phyloP scores from a whole-genome alignment of 2,113 vertebrate genomes.

The Ptilorrhoa leucosticta region DNA sequence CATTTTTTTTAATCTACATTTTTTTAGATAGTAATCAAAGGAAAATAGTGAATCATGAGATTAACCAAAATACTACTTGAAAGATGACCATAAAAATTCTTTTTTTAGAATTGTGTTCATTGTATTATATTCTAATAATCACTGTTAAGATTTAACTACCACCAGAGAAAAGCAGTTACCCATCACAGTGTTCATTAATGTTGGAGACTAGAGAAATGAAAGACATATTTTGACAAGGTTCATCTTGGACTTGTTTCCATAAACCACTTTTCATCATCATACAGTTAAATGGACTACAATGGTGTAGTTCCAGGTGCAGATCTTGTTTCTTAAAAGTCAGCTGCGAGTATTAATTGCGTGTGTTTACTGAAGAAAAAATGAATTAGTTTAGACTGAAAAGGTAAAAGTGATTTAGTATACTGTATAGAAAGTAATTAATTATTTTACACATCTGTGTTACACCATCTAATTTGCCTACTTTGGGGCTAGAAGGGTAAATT shows the following conservation, averaged over 20 bases:
- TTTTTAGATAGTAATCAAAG: background rate
- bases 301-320: background rate
- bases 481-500: background rate
- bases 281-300: background rate
- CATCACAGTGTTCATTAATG: background rate
- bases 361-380: background rate
- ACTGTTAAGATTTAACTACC: background rate
- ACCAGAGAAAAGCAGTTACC: background rate
- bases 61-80: background rate
- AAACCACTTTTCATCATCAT: background rate
- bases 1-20: background rate
- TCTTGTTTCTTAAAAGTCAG: background rate
- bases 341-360: background rate
- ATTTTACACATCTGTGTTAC: background rate
- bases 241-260: background rate
- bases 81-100: background rate
- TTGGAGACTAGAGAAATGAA: background rate
- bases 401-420: background rate
- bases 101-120: background rate
- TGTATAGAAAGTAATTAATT: background rate
- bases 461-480: background rate
- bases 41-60: background rate
- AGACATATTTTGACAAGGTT: background rate
- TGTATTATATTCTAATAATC: background rate
- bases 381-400: background rate